Conservation (phyloP, 2,113 vertebrate genomes). For the Prochilodus magdalenae region DNA sequence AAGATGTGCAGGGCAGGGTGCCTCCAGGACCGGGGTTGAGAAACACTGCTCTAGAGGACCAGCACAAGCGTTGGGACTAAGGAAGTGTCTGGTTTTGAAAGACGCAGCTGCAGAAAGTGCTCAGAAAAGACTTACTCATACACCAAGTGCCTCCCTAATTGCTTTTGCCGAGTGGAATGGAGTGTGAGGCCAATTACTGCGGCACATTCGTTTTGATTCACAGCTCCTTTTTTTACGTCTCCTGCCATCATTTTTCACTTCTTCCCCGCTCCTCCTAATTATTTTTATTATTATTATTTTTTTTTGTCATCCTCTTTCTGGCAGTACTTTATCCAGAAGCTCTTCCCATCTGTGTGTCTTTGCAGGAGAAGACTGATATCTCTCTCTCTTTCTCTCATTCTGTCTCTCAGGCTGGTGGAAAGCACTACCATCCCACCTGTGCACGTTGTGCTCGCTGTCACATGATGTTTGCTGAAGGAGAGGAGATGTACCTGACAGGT, state of each 20-base stretch:
- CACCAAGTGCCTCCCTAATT: background rate
- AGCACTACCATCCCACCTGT: constrained; percentile 94
- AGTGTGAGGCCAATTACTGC: background rate
- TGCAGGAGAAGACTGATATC: background rate
- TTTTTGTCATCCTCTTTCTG: constrained; percentile 9
- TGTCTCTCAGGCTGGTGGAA: constrained; percentile 87
- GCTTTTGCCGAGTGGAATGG: background rate
- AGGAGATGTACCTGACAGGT: constrained; percentile 98
- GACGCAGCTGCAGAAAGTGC: constrained; percentile 33
- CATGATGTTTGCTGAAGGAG: constrained; percentile 93
- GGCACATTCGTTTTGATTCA: background rate
- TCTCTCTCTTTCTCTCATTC: constrained; percentile 9
- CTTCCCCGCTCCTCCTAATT: background rate
- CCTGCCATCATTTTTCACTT: background rate
- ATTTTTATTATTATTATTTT: background rate
- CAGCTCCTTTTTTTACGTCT: background rate
- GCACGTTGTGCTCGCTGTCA: constrained; percentile 94
- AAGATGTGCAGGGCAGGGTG: too few species aligned
- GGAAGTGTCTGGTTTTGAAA: background rate
- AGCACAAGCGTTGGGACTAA: background rate
- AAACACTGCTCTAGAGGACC: background rate
- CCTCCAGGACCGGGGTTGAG: too few species aligned
- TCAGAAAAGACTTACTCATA: constrained; percentile 9
- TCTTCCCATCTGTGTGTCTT: background rate
- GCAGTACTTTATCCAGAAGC: background rate